Evolutionary conservation across 92 coral and sea anemone genomes (phyloP), one percentile per base, ranked within the genome.

Genomic region (Hydrozoanthus gracilis): DNA sequence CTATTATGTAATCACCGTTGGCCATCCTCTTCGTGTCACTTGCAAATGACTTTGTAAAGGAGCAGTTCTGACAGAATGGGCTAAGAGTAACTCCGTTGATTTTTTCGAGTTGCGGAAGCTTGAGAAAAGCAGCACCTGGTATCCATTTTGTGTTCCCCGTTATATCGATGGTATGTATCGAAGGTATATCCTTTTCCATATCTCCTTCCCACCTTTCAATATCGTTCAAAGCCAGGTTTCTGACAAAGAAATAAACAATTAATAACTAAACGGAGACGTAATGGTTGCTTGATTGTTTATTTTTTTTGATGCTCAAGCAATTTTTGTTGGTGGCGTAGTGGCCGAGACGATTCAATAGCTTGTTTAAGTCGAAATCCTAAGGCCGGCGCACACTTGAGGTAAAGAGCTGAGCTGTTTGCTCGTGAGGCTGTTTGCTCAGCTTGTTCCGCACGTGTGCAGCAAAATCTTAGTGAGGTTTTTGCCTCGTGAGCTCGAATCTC

Each of bases 61-160:
- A 83, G 75, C 93, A 82, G 77, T 88, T 88, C 18, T 27, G 46
- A 27, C 98, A 94, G 20, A 56, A 51, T 13, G 56, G 27, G 51
- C 84, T 94, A 95, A 95, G 92, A 6, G 93, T 88, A 10, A 88
- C 16, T 13, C 95, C 98, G 13, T 74, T 77, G 27, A 94, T 87
- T 2, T 83, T 82, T 67, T 90, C 51, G 27, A 94, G 93, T 10
- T 70, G 71, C 52, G 76, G 64, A 6, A 83, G 58, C 27, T 75
- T 51, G 0, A 94, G 93, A 6, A 94, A 56, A 44, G 79, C 80
- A 7, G 18, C 73, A 17, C 87, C 76, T 67, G 90, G 89, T 20
- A 27, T 14, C 90, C 92, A 92, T 3, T 13, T 46, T 3, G 78
- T 74, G 68, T 83, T 82, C 8, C 89, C 79, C 6, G 77, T 77